phyloP scores from a whole-genome alignment of 2,888 invertebrate genomes.

The Andrena haemorrhoa region DNA sequence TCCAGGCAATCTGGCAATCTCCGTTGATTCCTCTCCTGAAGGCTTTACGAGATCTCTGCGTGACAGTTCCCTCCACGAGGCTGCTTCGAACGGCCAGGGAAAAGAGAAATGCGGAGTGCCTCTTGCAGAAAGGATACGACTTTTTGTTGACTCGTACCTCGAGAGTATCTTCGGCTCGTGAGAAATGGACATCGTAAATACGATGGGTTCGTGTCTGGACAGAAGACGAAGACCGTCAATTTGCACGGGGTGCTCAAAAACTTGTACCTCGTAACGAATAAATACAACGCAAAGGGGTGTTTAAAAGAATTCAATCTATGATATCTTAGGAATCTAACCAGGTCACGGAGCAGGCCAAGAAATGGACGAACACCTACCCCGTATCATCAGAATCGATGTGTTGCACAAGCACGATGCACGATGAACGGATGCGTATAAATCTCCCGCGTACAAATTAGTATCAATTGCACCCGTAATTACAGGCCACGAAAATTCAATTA shows the following conservation, averaged over 20 bases:
- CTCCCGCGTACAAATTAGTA: constrained; percentile 53
- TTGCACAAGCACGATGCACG: constrained; percentile 25
- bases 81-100: constrained; percentile 1
- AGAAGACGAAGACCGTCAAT: too few relatives aligned
- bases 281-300: too few relatives aligned
- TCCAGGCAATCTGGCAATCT: constrained; percentile 50
- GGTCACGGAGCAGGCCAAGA: too few relatives aligned
- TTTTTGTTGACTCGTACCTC: neutral
- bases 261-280: too few relatives aligned
- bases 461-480: constrained; percentile 52
- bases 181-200: neutral
- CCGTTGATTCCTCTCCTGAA: constrained; percentile 28
- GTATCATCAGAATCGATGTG: neutral
- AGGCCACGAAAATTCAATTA: constrained; percentile 55
- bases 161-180: neutral
- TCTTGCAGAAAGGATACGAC: neutral
- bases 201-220: neutral
- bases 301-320: too few relatives aligned
- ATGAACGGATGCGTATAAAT: constrained; percentile 25
- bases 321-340: too few relatives aligned
- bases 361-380: neutral
- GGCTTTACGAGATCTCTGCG: constrained; percentile 45
- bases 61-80: constrained; percentile 53
- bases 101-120: constrained; percentile 10
- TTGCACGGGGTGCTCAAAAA: too few relatives aligned